A percentile compares a stretch with the other conserved stretches of the same genome.
Evolutionary conservation across 2,888 invertebrate genomes (phyloP).

Genomic region (Metalampra italica): DNA sequence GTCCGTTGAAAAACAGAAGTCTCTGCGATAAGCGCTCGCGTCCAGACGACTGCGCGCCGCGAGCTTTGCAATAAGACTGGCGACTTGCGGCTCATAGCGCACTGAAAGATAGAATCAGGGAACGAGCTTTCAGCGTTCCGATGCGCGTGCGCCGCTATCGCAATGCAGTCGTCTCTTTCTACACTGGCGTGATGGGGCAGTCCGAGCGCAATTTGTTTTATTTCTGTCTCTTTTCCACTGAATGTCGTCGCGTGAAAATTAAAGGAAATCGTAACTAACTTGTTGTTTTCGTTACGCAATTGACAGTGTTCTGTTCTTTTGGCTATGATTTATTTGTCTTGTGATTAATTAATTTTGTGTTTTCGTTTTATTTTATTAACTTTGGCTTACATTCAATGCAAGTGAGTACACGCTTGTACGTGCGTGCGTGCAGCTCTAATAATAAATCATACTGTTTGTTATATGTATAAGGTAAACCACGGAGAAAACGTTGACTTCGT

Average conservation of each 20-base stretch:
- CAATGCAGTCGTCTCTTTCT: slow-evolving; percentile 39
- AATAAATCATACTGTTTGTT: too few species aligned
- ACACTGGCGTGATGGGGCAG: slow-evolving; percentile 2
- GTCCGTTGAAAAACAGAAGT: slow-evolving; percentile 29
- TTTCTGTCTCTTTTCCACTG: slow-evolving; percentile 30
- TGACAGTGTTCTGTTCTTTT: slow-evolving; percentile 26
- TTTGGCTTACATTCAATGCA: slow-evolving; percentile 52
- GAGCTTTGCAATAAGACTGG: slow-evolving; percentile 58
- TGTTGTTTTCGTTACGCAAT: slow-evolving; percentile 51
- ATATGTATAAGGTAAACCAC: too few species aligned
- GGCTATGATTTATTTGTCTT: slow-evolving; percentile 64
- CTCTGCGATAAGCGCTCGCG: slow-evolving; percentile 22
- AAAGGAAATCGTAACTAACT: slow-evolving; percentile 51
- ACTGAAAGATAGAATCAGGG: slow-evolving; percentile 29
- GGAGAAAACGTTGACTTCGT: too few species aligned
- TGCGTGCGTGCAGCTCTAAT: slow-evolving; percentile 4
- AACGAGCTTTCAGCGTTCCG: slow-evolving; percentile 66
- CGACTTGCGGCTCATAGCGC: not conserved
- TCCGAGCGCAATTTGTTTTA: slow-evolving; percentile 23
- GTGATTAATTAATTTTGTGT: slow-evolving; percentile 63
- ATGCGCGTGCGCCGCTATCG: slow-evolving; percentile 54
- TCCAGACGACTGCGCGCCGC: slow-evolving; percentile 35
- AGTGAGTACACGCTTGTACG: slow-evolving; percentile 4
- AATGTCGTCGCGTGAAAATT: slow-evolving; percentile 55
- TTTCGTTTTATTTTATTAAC: slow-evolving; percentile 53